phyloP scores from a whole-genome alignment of 2,888 invertebrate genomes.

The Lochmaea crataegi region DNA sequence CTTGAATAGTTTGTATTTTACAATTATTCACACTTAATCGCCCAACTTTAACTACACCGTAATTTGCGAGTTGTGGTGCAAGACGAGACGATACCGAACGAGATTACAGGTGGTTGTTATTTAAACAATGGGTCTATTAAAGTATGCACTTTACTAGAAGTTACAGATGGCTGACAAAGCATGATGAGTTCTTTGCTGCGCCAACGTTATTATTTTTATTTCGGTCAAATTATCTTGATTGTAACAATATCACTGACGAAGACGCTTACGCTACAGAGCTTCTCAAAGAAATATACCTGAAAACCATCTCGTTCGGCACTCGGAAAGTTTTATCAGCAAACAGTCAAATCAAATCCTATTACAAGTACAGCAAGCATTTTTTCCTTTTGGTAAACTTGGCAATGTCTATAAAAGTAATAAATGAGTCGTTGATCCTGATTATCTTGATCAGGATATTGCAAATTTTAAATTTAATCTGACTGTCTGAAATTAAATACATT shows the following conservation, averaged over 20 bases:
- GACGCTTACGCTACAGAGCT: too few species aligned
- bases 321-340: too few species aligned
- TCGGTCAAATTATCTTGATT: slow-evolving; percentile 22
- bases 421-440: too few species aligned
- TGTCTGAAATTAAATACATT: too few species aligned
- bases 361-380: too few species aligned
- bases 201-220: slow-evolving; percentile 22
- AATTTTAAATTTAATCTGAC: too few species aligned
- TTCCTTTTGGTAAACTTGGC: too few species aligned
- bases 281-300: too few species aligned
- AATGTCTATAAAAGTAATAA: too few species aligned
- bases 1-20: neutral
- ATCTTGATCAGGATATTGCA: too few species aligned
- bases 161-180: slow-evolving; percentile 55
- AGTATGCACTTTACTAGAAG: slow-evolving; percentile 53
- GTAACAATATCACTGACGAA: neutral
- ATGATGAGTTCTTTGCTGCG: slow-evolving; percentile 44
- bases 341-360: too few species aligned
- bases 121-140: slow-evolving; percentile 47
- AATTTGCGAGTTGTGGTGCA: slow-evolving; percentile 38
- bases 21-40: neutral
- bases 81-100: slow-evolving; percentile 9
- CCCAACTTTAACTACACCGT: slow-evolving; percentile 23
- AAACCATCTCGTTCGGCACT: too few species aligned
- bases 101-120: slow-evolving; percentile 26